Base-by-base conservation (phyloP, 2,888 invertebrate species). In the Melieria omissa region DNA sequence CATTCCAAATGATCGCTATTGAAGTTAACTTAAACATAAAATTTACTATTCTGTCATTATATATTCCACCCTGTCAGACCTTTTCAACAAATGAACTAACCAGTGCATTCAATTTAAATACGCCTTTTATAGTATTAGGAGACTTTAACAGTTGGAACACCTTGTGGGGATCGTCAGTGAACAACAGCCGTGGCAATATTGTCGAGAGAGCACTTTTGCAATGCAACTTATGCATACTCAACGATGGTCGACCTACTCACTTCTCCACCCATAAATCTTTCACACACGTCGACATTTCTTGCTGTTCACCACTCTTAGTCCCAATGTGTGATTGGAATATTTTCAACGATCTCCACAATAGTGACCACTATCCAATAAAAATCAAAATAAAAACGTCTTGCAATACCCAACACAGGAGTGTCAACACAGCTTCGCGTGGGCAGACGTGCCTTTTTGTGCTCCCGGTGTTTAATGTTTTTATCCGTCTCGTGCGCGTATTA, bases 341-440 rank as follows among this genome's bases (percentile, higher is more conserved):
- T 6, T 29, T 74, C 8, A 58, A 70, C 14, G 64, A 73, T 5
- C 55, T 74, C 42, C 71, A 65, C 45, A 67, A 16, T 16, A 65
- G 72, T 63, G 72, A 72, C 41, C 70, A 72, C 65, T 74, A 67
- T 45, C 71, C 65, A 5, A 74, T 72, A n/a, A 73, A 70, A 52
- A 49, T 64, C 14, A 29, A 10, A 3, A n/a, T 60, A 16, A 64
- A 54, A 4, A 61, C 62, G 16, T 46, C 68, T 52, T 49, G 4
- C 12, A 42, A 45, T 6, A 7, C n/a, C 4, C 12, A 9, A n/a
- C n/a, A n/a, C n/a, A n/a, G n/a, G n/a, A n/a, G n/a, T n/a, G n/a
- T n/a, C n/a, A n/a, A n/a, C n/a, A n/a, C n/a, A n/a, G n/a, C n/a
- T n/a, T n/a, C n/a, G n/a, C n/a, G n/a, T n/a, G n/a, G n/a, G n/a